Percentiles rank a stretch among this genome's conserved stretches.
Conservation (phyloP, 2,888 invertebrate species). For the Orthosia incerta region DNA sequence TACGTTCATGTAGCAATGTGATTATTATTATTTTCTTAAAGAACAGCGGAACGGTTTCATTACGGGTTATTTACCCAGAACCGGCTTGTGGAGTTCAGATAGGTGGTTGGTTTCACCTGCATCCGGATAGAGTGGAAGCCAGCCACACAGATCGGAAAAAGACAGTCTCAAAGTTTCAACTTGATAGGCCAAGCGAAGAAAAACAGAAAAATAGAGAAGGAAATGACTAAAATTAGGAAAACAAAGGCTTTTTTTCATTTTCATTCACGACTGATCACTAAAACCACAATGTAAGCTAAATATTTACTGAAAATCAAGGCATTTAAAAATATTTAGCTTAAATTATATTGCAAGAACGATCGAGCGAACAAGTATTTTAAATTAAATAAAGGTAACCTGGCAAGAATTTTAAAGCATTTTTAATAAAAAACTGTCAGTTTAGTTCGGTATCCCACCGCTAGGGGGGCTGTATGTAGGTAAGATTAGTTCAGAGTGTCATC, state of each 20-base stretch:
- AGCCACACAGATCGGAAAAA: too few species aligned
- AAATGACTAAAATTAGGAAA: too few species aligned
- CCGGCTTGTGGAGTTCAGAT: neutral
- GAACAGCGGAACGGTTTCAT: too few species aligned
- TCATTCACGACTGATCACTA: neutral
- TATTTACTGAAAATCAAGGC: neutral
- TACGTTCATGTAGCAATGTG: too few species aligned
- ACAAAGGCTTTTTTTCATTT: too few species aligned
- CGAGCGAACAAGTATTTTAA: neutral
- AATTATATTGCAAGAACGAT: neutral
- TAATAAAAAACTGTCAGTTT: neutral
- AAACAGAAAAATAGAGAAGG: too few species aligned
- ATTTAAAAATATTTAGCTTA: neutral
- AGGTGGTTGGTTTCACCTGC: neutral
- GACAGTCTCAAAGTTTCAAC: too few species aligned
- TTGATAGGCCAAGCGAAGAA: neutral
- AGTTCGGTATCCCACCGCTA: neutral
- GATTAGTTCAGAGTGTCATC: neutral
- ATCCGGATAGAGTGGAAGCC: neutral
- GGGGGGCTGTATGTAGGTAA: neutral
- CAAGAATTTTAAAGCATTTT: conserved; percentile 48
- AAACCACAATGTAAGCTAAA: neutral
- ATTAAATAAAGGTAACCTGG: conserved; percentile 3
- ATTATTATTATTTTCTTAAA: too few species aligned
- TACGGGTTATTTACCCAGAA: neutral